These are phyloP conservation scores for Limonius californicus DNA, from an alignment of 1,140 invertebrate genomes.

Conservation along the genomic window DNA sequence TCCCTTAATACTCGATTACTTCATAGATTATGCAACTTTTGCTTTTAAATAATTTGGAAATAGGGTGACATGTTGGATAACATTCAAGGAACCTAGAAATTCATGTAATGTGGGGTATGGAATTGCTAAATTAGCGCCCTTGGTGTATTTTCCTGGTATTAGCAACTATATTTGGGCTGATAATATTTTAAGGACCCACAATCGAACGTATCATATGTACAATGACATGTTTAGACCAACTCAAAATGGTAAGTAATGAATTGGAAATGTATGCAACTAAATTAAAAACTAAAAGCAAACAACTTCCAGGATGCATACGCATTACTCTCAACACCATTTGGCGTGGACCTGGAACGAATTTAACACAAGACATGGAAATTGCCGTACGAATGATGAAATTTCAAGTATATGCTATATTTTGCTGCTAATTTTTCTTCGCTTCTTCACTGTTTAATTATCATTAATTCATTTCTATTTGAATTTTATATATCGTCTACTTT, in stretches of 20 bases:
- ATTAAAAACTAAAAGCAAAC: too few relatives aligned
- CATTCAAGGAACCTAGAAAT: conserved; percentile 43
- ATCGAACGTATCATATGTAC: conserved; percentile 62
- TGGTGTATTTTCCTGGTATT: conserved; percentile 31
- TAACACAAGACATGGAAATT: conserved; percentile 45
- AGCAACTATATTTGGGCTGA: conserved; percentile 60
- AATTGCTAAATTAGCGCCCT: conserved; percentile 22
- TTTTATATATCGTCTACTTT: too few relatives aligned
- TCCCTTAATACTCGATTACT: conserved; percentile 53
- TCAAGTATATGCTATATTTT: conserved; percentile 46
- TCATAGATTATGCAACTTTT: conserved; percentile 55
- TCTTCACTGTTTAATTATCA: too few relatives aligned
- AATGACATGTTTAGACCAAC: conserved; percentile 55
- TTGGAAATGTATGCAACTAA: neutral
- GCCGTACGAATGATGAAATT: conserved; percentile 49
- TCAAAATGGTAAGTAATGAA: conserved; percentile 54
- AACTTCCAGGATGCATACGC: too few relatives aligned
- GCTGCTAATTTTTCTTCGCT: too few relatives aligned
- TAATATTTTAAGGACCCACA: conserved; percentile 61
- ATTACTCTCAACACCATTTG: too few relatives aligned
- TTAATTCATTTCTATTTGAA: neutral
- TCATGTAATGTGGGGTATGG: conserved; percentile 31
- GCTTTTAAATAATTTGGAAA: conserved; percentile 56
- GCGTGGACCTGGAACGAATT: conserved; percentile 44
- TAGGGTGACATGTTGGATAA: conserved; percentile 49